phyloP scores from a whole-genome alignment of 2,888 invertebrate species.

The Gymnoscelis rufifasciata region DNA sequence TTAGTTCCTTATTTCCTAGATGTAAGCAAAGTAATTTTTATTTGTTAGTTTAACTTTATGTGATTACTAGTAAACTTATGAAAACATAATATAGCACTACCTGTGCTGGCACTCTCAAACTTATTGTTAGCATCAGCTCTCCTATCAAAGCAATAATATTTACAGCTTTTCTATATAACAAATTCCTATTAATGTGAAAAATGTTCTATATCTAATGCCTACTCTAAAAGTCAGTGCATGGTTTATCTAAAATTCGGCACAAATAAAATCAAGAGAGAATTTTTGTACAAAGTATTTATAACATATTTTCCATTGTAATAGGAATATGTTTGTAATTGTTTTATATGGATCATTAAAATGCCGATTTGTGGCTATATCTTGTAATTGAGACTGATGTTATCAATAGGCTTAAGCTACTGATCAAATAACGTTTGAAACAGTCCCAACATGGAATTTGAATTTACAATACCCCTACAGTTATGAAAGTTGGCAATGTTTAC shows the following conservation, averaged over 20 bases:
- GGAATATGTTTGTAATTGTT: constrained; percentile 52
- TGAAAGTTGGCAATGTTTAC: constrained; percentile 55
- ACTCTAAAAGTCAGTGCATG: constrained; percentile 19
- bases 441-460: constrained; percentile 40
- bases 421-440: constrained; percentile 31
- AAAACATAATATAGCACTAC: constrained; percentile 31
- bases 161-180: constrained; percentile 37
- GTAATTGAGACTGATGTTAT: constrained; percentile 69
- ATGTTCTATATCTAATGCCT: constrained; percentile 29
- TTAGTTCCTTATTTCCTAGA: constrained; percentile 76
- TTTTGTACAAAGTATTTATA: constrained; percentile 39
- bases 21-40: constrained; percentile 54
- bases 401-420: constrained; percentile 53
- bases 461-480: constrained; percentile 27
- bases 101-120: constrained; percentile 38
- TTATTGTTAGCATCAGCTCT: constrained; percentile 72
- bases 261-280: constrained; percentile 55
- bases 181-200: constrained; percentile 40
- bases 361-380: constrained; percentile 53
- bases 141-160: constrained; percentile 54
- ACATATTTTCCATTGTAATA: constrained; percentile 47
- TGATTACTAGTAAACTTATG: constrained; percentile 35
- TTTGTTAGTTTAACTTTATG: constrained; percentile 44
- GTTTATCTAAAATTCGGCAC: constrained; percentile 42
- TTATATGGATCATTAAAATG: constrained; percentile 51